A percentile compares a stretch with the other conserved stretches of the same genome.
phyloP scores from a whole-genome alignment of 1,140 invertebrate genomes.

The Musca vetustissima region DNA sequence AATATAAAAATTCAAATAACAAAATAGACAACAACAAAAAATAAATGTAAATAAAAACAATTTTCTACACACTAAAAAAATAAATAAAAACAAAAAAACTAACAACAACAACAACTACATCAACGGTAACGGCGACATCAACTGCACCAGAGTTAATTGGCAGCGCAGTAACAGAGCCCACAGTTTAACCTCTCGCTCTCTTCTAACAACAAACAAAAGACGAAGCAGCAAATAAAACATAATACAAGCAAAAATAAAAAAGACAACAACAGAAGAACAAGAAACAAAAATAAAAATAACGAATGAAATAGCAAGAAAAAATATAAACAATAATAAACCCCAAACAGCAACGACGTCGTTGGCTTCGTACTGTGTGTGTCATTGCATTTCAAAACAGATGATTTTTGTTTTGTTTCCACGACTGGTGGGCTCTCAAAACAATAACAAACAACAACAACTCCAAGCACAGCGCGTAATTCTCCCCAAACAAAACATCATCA shows the following conservation, averaged over 20 bases:
- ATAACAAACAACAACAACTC: no score
- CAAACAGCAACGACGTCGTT: not conserved
- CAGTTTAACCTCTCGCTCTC: no score
- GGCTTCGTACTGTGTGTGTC: no score
- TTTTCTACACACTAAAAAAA: not conserved
- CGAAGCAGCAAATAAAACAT: no score
- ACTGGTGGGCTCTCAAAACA: not conserved
- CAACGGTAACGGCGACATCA: not conserved
- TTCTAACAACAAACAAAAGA: no score
- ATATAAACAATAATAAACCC: not conserved
- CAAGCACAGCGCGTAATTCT: no score
- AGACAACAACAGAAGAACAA: not conserved
- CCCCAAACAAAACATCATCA: no score
- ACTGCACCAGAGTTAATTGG: no score
- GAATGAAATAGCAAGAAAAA: not conserved
- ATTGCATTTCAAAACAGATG: constrained; percentile 5
- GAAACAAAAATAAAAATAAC: not conserved
- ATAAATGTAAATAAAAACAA: no score
- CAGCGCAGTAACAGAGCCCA: no score
- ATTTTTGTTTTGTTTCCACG: constrained; percentile 10
- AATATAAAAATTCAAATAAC: not conserved
- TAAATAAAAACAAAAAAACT: not conserved
- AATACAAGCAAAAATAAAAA: no score
- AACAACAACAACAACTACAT: not conserved
- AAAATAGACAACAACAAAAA: not conserved